These are phyloP conservation scores for Tryphoninae sp. DNA, from an alignment of 2,888 invertebrate species.

Conservation along the genomic window DNA sequence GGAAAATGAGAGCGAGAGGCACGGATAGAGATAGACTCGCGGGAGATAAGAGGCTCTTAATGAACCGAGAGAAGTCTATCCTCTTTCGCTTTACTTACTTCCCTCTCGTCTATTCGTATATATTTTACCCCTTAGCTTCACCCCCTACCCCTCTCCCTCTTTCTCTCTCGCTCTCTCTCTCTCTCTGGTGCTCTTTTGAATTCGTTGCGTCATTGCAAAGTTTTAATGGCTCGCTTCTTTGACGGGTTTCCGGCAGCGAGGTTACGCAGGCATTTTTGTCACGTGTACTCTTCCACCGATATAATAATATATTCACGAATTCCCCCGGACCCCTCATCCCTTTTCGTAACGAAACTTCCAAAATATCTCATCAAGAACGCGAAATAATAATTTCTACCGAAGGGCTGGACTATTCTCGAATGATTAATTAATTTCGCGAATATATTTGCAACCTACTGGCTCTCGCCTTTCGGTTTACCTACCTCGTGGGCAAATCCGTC, in stretches of 20 bases:
- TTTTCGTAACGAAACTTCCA: neutral
- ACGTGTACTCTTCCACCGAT: neutral
- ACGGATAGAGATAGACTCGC: constrained; percentile 16
- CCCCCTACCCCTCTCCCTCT: constrained; percentile 23
- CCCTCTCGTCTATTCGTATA: neutral
- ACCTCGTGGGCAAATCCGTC: neutral
- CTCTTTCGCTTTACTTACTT: constrained; percentile 45
- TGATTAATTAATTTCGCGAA: constrained; percentile 1
- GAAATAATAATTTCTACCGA: neutral
- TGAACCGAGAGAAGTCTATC: constrained; percentile 60
- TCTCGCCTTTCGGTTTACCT: neutral
- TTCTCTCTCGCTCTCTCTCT: constrained; percentile 29
- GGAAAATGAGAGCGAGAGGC: neutral
- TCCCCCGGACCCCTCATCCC: neutral
- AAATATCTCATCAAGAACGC: neutral
- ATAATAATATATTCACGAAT: constrained; percentile 13
- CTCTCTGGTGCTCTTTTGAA: constrained; percentile 14
- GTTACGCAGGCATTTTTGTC: constrained; percentile 6
- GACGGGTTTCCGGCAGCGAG: constrained; percentile 14
- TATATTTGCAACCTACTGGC: neutral
- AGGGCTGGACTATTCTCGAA: neutral
- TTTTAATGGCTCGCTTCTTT: constrained; percentile 61
- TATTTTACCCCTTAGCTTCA: constrained; percentile 39
- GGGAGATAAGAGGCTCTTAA: constrained; percentile 62
- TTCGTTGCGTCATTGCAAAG: constrained; percentile 59